These are phyloP conservation scores for Acanthurus tractus DNA, from an alignment of 2,797 vertebrate species.

Conservation along the genomic window DNA sequence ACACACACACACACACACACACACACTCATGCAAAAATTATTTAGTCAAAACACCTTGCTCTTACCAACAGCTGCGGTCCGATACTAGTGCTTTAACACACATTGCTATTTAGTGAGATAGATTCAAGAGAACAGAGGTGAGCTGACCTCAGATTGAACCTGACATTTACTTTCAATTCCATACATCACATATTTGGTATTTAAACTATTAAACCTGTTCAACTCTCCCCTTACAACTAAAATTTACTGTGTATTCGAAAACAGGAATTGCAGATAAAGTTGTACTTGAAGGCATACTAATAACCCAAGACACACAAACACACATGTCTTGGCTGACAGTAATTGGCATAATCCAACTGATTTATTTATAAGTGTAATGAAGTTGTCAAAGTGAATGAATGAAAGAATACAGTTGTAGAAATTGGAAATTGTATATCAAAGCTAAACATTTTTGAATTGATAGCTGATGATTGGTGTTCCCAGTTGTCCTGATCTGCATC, in stretches of 20 bases:
- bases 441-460: no score
- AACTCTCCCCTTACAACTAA: no score
- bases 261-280: no score
- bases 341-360: slow-evolving; percentile 26
- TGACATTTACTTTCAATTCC: background rate
- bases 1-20: background rate
- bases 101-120: slow-evolving; percentile 14
- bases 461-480: no score
- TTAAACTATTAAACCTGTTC: background rate
- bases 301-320: background rate
- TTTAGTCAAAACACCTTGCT: slow-evolving; percentile 26
- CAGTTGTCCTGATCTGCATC: no score
- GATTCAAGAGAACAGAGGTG: slow-evolving; percentile 15
- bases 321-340: background rate
- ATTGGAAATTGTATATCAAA: no score
- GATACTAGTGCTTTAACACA: slow-evolving; percentile 17
- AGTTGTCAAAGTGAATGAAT: slow-evolving; percentile 21
- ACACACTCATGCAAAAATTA: slow-evolving; percentile 1
- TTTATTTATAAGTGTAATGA: slow-evolving; percentile 9
- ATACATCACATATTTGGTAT: background rate
- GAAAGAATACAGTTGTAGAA: no score
- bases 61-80: slow-evolving; percentile 45
- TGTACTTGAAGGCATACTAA: background rate
- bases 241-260: no score
- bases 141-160: slow-evolving; percentile 38